Conservation (phyloP, 2,888 invertebrate species). For the Euplagia quadripunctaria region DNA sequence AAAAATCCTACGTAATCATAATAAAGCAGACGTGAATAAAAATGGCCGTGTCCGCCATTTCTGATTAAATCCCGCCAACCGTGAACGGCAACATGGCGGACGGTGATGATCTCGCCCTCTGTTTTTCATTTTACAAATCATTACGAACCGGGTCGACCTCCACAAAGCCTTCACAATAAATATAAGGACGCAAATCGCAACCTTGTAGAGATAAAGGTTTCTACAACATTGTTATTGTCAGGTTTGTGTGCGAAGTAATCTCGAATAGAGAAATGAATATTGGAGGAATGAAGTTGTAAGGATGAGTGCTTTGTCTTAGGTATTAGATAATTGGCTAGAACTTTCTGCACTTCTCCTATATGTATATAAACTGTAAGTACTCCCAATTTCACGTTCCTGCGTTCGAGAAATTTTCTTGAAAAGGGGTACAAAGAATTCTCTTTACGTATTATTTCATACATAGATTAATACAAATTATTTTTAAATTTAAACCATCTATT, state of each 20-base stretch:
- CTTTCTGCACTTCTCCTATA: not conserved
- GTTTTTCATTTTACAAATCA: conserved; percentile 63
- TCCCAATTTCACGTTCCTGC: no score
- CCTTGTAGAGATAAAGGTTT: conserved; percentile 53
- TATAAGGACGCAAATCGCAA: conserved; percentile 41
- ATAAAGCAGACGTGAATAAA: conserved; percentile 15
- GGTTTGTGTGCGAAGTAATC: conserved; percentile 56
- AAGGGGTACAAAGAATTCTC: no score
- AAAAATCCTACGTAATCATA: conserved; percentile 6
- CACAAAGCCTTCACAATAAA: conserved; percentile 20
- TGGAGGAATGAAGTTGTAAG: conserved; percentile 22
- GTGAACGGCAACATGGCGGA: conserved; percentile 55
- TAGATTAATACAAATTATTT: no score
- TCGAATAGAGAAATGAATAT: conserved; percentile 46
- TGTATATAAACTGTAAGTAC: no score
- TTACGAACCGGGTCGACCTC: conserved; percentile 35
- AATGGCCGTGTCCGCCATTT: conserved; percentile 34
- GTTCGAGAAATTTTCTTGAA: no score
- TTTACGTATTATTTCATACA: no score
- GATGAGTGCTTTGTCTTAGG: conserved; percentile 12
- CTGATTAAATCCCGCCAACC: conserved; percentile 62
- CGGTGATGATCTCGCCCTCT: conserved; percentile 49
- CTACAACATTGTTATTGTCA: conserved; percentile 55
- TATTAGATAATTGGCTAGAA: not conserved
- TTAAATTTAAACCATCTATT: no score